A percentile compares a stretch with the other conserved stretches of the same genome.
Conservation (phyloP, 2,797 vertebrate genomes). For the Craterocephalus amniculus region DNA sequence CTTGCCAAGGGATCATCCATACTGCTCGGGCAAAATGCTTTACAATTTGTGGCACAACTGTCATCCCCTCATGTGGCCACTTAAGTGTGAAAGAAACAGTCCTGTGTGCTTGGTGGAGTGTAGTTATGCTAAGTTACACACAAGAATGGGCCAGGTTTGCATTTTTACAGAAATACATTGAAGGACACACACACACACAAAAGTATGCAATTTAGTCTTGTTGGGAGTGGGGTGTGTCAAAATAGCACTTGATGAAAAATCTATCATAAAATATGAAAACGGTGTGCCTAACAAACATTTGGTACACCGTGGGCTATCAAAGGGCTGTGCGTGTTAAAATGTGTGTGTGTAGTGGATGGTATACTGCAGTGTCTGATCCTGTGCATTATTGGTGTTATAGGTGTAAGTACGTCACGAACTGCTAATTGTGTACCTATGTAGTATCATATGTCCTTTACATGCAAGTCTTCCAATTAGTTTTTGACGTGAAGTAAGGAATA, state of each 20-base stretch:
- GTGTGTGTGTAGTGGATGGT: too few relatives aligned
- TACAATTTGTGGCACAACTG: conserved; percentile 27
- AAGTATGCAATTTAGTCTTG: conserved; percentile 5
- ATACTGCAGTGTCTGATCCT: too few relatives aligned
- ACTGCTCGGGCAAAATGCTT: conserved; percentile 38
- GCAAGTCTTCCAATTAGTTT: too few relatives aligned
- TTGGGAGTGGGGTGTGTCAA: not conserved
- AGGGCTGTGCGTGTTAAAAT: too few relatives aligned
- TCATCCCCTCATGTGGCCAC: conserved; percentile 43
- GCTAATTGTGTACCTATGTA: too few relatives aligned
- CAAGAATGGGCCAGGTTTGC: conserved; percentile 2
- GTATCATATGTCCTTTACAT: too few relatives aligned
- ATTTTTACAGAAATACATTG: conserved; percentile 8
- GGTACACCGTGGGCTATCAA: too few relatives aligned
- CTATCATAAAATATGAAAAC: too few relatives aligned
- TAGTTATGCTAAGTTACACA: conserved; percentile 30
- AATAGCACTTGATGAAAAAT: too few relatives aligned
- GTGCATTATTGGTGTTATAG: too few relatives aligned
- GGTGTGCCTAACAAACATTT: not conserved
- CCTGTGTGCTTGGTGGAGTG: conserved; percentile 40
- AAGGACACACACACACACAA: conserved; percentile 20
- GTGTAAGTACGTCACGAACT: too few relatives aligned
- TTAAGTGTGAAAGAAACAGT: conserved; percentile 57
- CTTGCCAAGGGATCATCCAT: conserved; percentile 44
- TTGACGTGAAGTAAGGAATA: too few relatives aligned